These are phyloP conservation scores for Bactericera cockerelli DNA, from an alignment of 1,140 invertebrate species.

Conservation along the genomic window DNA sequence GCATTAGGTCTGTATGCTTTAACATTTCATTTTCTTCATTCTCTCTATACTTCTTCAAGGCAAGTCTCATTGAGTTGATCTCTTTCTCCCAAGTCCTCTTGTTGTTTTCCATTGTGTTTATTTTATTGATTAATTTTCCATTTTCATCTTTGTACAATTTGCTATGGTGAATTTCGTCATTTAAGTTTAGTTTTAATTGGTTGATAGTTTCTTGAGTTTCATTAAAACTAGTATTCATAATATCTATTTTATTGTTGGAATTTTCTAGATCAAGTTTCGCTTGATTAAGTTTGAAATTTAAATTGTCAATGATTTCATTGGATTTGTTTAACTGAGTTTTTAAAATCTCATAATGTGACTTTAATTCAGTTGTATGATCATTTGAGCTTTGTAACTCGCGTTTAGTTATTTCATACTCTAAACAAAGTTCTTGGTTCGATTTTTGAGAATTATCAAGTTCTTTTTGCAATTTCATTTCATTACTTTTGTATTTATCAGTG, in stretches of 20 bases:
- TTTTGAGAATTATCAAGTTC: no score
- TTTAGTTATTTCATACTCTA: neutral
- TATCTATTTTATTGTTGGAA: neutral
- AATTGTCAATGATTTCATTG: neutral
- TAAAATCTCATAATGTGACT: neutral
- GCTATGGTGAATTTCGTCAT: neutral
- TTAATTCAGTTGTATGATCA: neutral
- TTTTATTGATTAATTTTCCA: neutral
- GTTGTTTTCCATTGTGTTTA: constrained; percentile 1
- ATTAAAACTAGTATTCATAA: neutral
- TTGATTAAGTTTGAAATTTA: neutral
- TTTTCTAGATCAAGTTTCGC: neutral
- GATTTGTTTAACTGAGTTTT: neutral
- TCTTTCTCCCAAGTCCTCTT: neutral
- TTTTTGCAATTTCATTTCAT: no score
- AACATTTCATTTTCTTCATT: neutral
- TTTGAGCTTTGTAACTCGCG: neutral
- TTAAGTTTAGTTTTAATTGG: neutral
- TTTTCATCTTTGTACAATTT: constrained; percentile 1
- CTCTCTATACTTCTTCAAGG: neutral
- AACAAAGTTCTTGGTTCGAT: neutral
- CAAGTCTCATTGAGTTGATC: neutral
- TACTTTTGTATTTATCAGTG: no score
- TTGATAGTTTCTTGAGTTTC: neutral
- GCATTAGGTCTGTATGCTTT: neutral